Evolutionary conservation across 2,888 invertebrate genomes (phyloP).

Genomic region (Dynastes grantii): DNA sequence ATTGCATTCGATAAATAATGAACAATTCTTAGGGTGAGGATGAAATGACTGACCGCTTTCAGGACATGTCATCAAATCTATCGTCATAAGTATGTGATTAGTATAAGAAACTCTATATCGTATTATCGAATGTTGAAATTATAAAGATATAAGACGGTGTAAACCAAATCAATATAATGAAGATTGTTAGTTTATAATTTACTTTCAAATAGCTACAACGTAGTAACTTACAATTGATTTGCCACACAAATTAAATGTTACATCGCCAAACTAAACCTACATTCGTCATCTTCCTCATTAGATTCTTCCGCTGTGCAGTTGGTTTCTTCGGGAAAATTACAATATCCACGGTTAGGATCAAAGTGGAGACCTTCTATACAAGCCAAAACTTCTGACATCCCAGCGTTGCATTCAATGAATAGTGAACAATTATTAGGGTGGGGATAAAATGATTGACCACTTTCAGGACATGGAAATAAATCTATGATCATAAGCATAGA

Average conservation of each 20-base stretch:
- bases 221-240: too few species aligned
- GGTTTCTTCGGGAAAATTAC: conserved; percentile 50
- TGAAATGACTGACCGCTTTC: conserved; percentile 1
- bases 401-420: conserved; percentile 46
- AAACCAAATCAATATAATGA: too few species aligned
- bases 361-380: conserved; percentile 48
- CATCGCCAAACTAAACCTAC: too few species aligned
- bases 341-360: conserved; percentile 36
- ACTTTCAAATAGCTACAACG: too few species aligned
- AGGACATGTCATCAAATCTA: conserved; percentile 3
- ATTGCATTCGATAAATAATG: conserved; percentile 39
- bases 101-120: background rate
- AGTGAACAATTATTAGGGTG: conserved; percentile 29
- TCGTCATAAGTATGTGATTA: background rate
- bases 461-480: background rate
- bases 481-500: background rate
- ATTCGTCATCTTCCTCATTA: background rate
- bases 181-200: too few species aligned
- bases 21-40: conserved; percentile 34
- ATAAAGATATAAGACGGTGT: too few species aligned
- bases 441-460: background rate
- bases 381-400: conserved; percentile 22
- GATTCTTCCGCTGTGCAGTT: conserved; percentile 47
- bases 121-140: too few species aligned
- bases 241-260: too few species aligned